These are phyloP conservation scores for Orchestia grillus DNA, from an alignment of 1,140 invertebrate species.

Conservation along the genomic window DNA sequence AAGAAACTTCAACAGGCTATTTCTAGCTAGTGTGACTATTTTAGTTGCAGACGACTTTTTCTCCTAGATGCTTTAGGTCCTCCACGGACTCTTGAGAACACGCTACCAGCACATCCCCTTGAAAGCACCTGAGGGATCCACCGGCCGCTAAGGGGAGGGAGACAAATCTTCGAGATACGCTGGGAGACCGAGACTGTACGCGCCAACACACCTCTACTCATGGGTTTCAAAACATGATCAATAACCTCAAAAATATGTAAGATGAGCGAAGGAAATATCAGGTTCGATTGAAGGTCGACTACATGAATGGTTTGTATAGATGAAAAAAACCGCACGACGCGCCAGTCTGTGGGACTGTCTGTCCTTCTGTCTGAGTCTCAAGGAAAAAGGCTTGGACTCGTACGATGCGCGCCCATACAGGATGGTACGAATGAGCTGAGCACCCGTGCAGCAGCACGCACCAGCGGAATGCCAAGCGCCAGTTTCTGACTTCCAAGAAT, in stretches of 20 bases:
- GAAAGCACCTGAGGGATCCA: background rate
- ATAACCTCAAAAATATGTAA: background rate
- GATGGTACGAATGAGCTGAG: background rate
- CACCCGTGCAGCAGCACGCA: background rate
- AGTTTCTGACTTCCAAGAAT: too few species aligned
- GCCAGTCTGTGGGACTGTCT: background rate
- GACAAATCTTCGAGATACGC: background rate
- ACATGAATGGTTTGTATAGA: background rate
- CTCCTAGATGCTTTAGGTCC: background rate
- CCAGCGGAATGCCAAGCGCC: too few species aligned
- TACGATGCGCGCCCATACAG: too few species aligned
- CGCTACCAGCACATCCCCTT: background rate
- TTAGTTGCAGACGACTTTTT: background rate
- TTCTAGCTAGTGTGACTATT: background rate
- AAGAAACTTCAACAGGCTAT: background rate
- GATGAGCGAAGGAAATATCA: background rate
- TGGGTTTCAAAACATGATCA: background rate
- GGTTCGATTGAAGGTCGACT: background rate
- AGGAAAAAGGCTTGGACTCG: background rate
- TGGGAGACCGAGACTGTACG: background rate
- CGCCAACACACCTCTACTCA: background rate
- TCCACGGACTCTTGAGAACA: background rate
- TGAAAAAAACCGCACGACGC: background rate
- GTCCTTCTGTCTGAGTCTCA: background rate
- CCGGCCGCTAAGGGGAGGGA: background rate